Conservation (phyloP, 2,113 vertebrate species). For the Malurus alboscapulatus region DNA sequence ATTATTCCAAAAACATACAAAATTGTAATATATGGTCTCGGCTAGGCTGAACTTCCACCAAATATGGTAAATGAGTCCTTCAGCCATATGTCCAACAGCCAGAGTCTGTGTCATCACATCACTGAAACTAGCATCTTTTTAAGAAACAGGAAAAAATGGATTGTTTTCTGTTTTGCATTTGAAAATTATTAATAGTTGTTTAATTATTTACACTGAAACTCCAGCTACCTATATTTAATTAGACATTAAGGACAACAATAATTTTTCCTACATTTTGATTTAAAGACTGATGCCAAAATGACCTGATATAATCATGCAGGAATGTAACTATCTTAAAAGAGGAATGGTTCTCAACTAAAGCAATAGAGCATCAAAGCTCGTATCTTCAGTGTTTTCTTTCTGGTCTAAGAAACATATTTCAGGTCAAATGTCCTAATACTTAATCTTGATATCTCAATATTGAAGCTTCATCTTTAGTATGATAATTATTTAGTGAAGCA, state of each 20-base stretch:
- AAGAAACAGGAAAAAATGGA: background rate
- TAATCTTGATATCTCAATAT: background rate
- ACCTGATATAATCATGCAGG: background rate
- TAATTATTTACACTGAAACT: background rate
- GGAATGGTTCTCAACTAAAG: background rate
- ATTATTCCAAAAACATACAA: background rate
- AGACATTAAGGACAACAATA: background rate
- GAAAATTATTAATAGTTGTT: background rate
- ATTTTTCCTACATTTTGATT: background rate
- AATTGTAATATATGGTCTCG: background rate
- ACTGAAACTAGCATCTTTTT: background rate
- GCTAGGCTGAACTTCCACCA: background rate
- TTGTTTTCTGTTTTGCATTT: background rate
- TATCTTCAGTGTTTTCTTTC: background rate
- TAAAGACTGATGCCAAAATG: background rate
- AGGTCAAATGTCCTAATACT: background rate
- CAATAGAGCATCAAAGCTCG: background rate
- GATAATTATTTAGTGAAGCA: background rate
- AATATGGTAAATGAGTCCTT: background rate
- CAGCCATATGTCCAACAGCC: background rate
- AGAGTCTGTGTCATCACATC: fast-evolving
- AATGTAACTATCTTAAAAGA: background rate
- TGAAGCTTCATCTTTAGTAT: background rate
- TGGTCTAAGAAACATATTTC: background rate
- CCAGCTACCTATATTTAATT: background rate